Evolutionary conservation across 2,113 vertebrate genomes (phyloP).

Genomic region (Daboia siamensis): DNA sequence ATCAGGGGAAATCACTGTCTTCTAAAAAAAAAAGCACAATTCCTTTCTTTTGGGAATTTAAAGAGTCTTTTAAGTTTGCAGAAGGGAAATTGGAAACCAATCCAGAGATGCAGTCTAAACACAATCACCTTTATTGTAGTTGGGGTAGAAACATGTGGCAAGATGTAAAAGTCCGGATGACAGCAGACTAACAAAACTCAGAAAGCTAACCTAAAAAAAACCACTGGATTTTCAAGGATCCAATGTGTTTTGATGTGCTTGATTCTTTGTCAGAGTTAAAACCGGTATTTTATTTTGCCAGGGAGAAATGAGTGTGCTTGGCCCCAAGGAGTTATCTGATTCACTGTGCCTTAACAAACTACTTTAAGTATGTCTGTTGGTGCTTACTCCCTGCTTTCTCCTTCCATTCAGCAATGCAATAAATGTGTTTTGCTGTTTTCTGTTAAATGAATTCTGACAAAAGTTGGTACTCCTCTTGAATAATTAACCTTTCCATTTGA

Average conservation of each 20-base stretch:
- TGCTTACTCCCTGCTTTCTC: neutral
- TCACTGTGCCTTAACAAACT: neutral
- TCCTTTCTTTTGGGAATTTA: neutral
- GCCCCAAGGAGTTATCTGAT: neutral
- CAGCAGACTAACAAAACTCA: neutral
- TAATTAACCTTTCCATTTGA: neutral
- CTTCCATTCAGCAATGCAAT: neutral
- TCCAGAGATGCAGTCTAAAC: neutral
- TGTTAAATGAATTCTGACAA: neutral
- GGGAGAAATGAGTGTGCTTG: neutral
- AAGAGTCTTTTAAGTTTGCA: neutral
- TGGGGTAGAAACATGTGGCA: neutral
- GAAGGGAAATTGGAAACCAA: neutral
- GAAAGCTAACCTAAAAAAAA: neutral
- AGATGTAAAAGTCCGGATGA: neutral
- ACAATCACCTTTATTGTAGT: neutral
- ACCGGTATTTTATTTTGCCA: neutral
- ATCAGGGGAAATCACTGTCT: neutral
- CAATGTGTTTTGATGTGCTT: neutral
- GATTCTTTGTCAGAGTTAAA: neutral
- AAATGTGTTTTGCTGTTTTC: neutral
- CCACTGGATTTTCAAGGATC: neutral
- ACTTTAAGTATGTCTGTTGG: neutral
- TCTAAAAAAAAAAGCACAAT: too few species aligned
- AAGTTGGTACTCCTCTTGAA: neutral